Evolutionary conservation across 1,140 invertebrate genomes (phyloP).

Genomic region (Drosophila ficusphila): DNA sequence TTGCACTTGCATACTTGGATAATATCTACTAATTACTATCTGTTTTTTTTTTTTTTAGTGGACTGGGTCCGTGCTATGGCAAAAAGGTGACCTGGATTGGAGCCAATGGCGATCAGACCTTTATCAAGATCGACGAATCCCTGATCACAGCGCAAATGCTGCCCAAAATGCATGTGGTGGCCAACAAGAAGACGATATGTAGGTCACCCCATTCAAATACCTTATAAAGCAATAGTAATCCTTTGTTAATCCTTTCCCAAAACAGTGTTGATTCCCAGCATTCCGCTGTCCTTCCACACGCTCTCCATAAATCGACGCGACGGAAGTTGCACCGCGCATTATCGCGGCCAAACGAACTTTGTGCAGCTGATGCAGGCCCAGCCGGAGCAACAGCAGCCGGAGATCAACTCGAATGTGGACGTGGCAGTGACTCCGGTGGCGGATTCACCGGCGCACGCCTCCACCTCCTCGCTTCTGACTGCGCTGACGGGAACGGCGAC

Average conservation of each 20-base stretch:
- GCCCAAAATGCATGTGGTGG: conserved; percentile 93
- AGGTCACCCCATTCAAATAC: conserved; percentile 62
- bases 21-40: neutral
- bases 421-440: conserved; percentile 32
- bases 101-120: conserved; percentile 97
- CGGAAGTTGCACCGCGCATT: conserved; percentile 92
- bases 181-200: conserved; percentile 94
- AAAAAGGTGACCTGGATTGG: conserved; percentile 96
- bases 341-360: conserved; percentile 90
- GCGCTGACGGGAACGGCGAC: conserved; percentile 25
- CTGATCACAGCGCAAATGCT: conserved; percentile 95
- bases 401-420: conserved; percentile 79
- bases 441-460: conserved; percentile 15
- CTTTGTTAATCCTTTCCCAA: neutral
- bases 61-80: conserved; percentile 90
- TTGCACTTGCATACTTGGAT: neutral
- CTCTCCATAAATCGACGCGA: conserved; percentile 92
- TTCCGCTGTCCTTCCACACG: conserved; percentile 87
- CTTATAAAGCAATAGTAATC: neutral
- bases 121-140: conserved; percentile 96
- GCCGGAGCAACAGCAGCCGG: conserved; percentile 42
- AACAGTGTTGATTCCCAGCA: conserved; percentile 53
- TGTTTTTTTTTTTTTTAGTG: conserved; percentile 33
- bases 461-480: conserved; percentile 10
- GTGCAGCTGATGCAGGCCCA: conserved; percentile 66